These are phyloP conservation scores for Larimichthys crocea DNA, from an alignment of 2,113 vertebrate species.

Conservation along the genomic window DNA sequence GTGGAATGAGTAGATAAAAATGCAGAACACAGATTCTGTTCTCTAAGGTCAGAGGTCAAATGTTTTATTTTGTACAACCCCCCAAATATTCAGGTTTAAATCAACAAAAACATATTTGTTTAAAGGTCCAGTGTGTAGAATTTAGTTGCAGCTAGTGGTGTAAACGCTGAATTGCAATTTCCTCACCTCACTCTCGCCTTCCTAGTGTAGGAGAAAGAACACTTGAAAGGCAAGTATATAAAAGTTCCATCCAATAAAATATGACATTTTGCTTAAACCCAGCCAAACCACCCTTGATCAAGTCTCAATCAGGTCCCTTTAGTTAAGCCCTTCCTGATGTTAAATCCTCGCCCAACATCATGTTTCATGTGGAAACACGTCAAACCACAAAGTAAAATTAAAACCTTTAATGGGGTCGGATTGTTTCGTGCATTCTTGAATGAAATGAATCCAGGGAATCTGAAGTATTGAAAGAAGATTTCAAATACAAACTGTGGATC, in stretches of 20 bases:
- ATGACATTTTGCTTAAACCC: background rate
- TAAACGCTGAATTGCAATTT: too few relatives aligned
- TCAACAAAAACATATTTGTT: too few relatives aligned
- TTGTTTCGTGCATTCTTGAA: background rate
- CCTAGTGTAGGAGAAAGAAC: too few relatives aligned
- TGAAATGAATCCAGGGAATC: background rate
- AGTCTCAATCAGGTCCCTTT: background rate
- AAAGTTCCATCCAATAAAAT: slow-evolving; percentile 26
- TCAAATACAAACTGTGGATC: background rate
- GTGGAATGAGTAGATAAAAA: too few relatives aligned
- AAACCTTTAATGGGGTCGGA: background rate
- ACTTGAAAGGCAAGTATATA: background rate
- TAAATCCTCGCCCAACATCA: background rate
- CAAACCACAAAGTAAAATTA: slow-evolving; percentile 8
- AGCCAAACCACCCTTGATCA: background rate
- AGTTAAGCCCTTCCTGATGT: background rate
- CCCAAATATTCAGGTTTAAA: too few relatives aligned
- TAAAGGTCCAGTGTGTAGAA: too few relatives aligned
- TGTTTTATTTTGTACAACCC: too few relatives aligned
- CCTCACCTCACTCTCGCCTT: too few relatives aligned
- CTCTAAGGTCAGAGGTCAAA: too few relatives aligned
- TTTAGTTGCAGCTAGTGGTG: too few relatives aligned
- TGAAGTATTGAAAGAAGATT: background rate
- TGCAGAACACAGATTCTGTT: too few relatives aligned
- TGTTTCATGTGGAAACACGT: slow-evolving; percentile 29